These are phyloP conservation scores for Frankliniella fusca DNA, from an alignment of 2,888 invertebrate species.

Conservation along the genomic window DNA sequence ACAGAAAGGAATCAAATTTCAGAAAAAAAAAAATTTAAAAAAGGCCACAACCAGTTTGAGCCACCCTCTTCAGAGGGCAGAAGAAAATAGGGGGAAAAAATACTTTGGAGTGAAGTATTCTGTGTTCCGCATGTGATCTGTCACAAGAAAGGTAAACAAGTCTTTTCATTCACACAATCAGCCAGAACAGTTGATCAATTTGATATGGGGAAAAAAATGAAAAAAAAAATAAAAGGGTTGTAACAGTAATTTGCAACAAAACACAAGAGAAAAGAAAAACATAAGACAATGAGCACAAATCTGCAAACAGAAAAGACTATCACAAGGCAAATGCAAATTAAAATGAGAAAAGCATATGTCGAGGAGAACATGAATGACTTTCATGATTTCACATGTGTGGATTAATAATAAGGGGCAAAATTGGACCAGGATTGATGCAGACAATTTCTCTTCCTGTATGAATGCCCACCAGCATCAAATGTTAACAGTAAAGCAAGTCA, in stretches of 20 bases:
- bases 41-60: neutral
- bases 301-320: slow-evolving; percentile 25
- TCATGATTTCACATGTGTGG: neutral
- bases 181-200: neutral
- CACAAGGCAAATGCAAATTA: slow-evolving; percentile 22
- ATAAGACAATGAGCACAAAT: slow-evolving; percentile 15
- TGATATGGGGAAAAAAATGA: too few relatives aligned
- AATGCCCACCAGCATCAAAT: neutral
- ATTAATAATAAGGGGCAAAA: neutral
- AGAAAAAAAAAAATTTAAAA: neutral
- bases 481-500: slow-evolving; percentile 18
- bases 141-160: slow-evolving; percentile 1
- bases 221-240: neutral
- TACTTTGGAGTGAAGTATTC: neutral
- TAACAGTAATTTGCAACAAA: slow-evolving; percentile 8
- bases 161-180: slow-evolving; percentile 7
- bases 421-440: neutral
- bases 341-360: neutral
- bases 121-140: neutral
- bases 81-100: neutral
- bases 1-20: neutral
- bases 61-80: neutral
- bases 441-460: neutral
- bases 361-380: neutral
- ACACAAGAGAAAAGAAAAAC: slow-evolving; percentile 14